A percentile compares a stretch with the other conserved stretches of the same genome.
Conservation (phyloP, 92 coral and sea anemone genomes). For the Chrysogorgia sp. region DNA sequence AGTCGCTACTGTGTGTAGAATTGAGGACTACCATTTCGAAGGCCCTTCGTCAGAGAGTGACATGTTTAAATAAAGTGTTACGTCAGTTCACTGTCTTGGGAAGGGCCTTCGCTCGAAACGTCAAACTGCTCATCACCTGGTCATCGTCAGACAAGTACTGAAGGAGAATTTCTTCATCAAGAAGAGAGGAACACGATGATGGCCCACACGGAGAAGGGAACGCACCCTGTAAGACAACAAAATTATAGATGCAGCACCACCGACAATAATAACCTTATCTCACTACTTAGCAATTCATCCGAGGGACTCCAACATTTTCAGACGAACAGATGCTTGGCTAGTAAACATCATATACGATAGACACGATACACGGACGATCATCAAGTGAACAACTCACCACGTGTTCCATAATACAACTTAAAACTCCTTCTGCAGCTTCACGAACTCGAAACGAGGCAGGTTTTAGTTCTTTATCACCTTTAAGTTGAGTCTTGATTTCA, state of each 20-base stretch:
- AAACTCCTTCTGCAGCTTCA: constrained; percentile 90
- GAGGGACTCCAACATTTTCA: too few species aligned
- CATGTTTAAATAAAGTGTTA: too few species aligned
- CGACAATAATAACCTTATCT: background rate
- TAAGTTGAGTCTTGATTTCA: constrained; percentile 18
- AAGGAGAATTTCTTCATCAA: constrained; percentile 82
- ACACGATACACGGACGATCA: background rate
- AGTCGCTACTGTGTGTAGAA: too few species aligned
- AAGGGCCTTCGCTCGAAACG: too few species aligned
- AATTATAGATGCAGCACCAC: background rate
- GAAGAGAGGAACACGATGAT: constrained; percentile 79
- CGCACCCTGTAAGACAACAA: constrained; percentile 67
- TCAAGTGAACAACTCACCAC: constrained; percentile 60
- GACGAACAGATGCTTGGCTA: too few species aligned
- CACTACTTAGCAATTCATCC: too few species aligned
- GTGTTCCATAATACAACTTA: constrained; percentile 94
- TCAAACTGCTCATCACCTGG: constrained; percentile 39
- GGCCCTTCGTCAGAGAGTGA: too few species aligned
- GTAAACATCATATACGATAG: too few species aligned
- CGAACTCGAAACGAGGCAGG: constrained; percentile 95
- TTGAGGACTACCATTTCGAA: too few species aligned
- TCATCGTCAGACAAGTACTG: constrained; percentile 58
- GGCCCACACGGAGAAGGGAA: constrained; percentile 98
- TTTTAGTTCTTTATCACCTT: constrained; percentile 88
- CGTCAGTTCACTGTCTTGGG: too few species aligned